A percentile compares a stretch with the other conserved stretches of the same genome.
Conservation (phyloP, 2,797 vertebrate genomes). For the Dallia pectoralis region DNA sequence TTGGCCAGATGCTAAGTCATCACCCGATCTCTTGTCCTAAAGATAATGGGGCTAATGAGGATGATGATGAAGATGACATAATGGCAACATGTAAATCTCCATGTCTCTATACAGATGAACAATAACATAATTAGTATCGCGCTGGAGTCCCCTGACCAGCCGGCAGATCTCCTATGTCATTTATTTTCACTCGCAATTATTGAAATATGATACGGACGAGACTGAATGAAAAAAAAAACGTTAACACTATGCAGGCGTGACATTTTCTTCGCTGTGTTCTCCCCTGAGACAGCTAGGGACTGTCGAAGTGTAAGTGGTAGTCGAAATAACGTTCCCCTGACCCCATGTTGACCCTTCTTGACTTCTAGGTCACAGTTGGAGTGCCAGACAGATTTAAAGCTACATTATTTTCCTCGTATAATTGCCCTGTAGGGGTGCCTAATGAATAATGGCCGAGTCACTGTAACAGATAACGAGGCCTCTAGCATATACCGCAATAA, state of each 20-base stretch:
- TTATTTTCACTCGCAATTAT: constrained; percentile 42
- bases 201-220: constrained; percentile 41
- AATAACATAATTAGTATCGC: constrained; percentile 47
- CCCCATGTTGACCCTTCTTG: constrained; percentile 7
- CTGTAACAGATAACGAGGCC: constrained; percentile 38
- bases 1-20: constrained; percentile 31
- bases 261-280: constrained; percentile 18
- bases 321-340: constrained; percentile 24
- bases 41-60: constrained; percentile 35
- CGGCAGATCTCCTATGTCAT: constrained; percentile 54
- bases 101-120: constrained; percentile 27
- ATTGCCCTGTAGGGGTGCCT: constrained; percentile 5
- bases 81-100: constrained; percentile 56
- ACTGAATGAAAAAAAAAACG: constrained; percentile 48
- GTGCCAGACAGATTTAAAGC: background rate
- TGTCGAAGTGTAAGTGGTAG: constrained; percentile 5
- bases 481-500: constrained; percentile 35
- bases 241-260: constrained; percentile 15
- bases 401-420: background rate
- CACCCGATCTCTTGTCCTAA: constrained; percentile 19
- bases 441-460: no score
- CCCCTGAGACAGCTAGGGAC: constrained; percentile 14
- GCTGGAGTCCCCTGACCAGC: constrained; percentile 33
- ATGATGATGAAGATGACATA: constrained; percentile 36
- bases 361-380: background rate